Percentiles rank a stretch among this genome's conserved stretches.
phyloP scores from a whole-genome alignment of 2,113 vertebrate species.

The Malurus cyaneus region DNA sequence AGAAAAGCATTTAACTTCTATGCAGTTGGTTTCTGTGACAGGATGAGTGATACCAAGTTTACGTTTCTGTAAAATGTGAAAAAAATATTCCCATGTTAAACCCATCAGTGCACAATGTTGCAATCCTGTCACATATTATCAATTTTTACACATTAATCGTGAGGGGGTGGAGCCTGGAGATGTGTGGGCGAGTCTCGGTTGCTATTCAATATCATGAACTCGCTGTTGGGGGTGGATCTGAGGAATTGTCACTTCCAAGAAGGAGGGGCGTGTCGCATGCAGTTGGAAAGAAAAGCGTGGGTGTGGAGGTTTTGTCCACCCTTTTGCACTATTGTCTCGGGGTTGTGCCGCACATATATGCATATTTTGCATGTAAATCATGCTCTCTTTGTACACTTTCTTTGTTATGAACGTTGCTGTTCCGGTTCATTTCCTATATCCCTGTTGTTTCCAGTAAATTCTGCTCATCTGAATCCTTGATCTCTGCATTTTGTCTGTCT shows the following conservation, averaged over 20 bases:
- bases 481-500: background rate
- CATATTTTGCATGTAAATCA: background rate
- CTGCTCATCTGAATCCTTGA: background rate
- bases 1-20: background rate
- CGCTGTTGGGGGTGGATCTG: fast-evolving
- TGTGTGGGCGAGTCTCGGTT: too few species aligned
- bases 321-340: fast-evolving
- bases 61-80: background rate
- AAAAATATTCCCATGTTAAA: background rate
- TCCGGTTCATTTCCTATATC: background rate
- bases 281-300: background rate
- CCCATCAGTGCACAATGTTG: background rate
- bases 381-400: background rate
- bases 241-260: background rate
- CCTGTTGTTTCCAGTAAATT: background rate
- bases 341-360: background rate
- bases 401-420: background rate
- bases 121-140: background rate
- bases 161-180: background rate
- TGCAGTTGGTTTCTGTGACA: background rate
- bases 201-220: background rate
- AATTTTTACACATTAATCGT: background rate
- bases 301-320: fast-evolving
- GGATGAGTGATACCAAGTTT: background rate
- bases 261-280: background rate